These are phyloP conservation scores for Ophion ventricosus DNA, from an alignment of 2,888 invertebrate genomes.

Conservation along the genomic window DNA sequence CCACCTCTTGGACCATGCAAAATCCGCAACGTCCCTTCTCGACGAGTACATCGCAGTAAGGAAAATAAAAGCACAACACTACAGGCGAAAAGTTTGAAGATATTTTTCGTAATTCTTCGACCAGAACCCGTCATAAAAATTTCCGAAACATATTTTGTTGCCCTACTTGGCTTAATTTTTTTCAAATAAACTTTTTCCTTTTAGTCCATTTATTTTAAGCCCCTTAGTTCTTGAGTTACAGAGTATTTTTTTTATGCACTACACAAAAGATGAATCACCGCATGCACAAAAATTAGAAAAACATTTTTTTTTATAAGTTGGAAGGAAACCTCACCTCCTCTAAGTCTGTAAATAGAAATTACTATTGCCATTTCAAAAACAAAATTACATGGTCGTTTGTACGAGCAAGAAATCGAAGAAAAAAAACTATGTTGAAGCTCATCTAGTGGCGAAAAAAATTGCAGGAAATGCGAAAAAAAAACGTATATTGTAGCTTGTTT, in stretches of 20 bases:
- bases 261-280: neutral
- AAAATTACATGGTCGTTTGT: neutral
- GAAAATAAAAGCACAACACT: constrained; percentile 9
- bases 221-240: neutral
- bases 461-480: too few relatives aligned
- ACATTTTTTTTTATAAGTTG: neutral
- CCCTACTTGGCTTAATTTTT: neutral
- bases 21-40: constrained; percentile 59
- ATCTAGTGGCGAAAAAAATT: neutral
- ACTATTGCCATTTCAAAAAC: neutral
- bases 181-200: neutral
- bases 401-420: neutral
- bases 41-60: constrained; percentile 71
- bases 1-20: constrained; percentile 29
- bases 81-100: neutral
- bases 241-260: neutral
- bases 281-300: neutral
- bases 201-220: neutral
- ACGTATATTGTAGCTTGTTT: too few relatives aligned
- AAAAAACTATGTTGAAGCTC: neutral
- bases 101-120: neutral
- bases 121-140: neutral
- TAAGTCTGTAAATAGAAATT: too few relatives aligned
- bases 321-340: too few relatives aligned
- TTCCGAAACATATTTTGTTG: neutral